Evolutionary conservation across 1,140 invertebrate species (phyloP).

Genomic region (Colletes latitarsis): DNA sequence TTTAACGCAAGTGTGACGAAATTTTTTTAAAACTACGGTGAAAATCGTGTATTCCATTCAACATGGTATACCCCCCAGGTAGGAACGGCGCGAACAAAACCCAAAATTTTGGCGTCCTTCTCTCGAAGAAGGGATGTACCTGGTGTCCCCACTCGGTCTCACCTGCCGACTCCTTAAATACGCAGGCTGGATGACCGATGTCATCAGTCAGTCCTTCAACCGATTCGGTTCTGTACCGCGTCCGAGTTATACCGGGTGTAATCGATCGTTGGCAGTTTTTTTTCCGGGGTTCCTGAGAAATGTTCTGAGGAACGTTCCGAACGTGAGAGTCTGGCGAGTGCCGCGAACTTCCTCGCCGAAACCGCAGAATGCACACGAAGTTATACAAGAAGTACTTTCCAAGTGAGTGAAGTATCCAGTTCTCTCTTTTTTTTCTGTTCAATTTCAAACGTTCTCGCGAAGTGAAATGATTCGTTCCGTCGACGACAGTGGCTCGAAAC

Average conservation of each 20-base stretch:
- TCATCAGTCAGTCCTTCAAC: slow-evolving; percentile 42
- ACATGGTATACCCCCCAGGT: neutral
- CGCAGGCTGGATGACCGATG: slow-evolving; percentile 26
- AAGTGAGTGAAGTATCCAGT: slow-evolving; percentile 20
- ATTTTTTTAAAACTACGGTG: no score
- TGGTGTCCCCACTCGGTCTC: slow-evolving; percentile 28
- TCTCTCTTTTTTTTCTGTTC: no score
- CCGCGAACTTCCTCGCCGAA: neutral
- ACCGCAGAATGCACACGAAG: slow-evolving; percentile 9
- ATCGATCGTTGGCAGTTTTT: no score
- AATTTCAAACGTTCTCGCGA: no score
- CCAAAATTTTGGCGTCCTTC: neutral
- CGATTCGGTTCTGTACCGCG: neutral
- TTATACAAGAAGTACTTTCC: slow-evolving; percentile 11
- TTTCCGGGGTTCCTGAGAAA: neutral
- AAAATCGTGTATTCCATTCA: no score
- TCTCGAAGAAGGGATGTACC: slow-evolving; percentile 29
- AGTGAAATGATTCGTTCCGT: no score
- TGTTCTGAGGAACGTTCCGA: neutral
- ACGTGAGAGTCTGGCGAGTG: neutral
- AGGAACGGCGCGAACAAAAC: neutral
- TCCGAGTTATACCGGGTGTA: neutral
- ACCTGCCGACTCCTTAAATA: slow-evolving; percentile 44
- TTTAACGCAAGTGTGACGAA: no score
- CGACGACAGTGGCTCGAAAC: no score